Base-by-base conservation (phyloP, 2,797 vertebrate genomes). In the Pteropus rufus region DNA sequence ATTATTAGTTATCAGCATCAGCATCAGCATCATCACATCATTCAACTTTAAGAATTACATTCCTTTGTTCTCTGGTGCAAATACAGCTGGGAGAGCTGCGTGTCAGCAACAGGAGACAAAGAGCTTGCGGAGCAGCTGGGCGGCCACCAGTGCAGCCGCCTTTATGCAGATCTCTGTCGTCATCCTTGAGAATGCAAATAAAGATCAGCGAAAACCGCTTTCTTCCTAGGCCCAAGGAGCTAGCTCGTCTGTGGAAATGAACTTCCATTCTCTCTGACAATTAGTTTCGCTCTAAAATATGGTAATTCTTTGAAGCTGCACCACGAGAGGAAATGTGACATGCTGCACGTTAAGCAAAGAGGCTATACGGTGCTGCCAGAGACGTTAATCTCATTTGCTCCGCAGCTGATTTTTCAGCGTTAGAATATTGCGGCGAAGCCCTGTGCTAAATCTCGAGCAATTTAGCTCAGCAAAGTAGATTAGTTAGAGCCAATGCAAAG, bases 261-360 rank as follows among this genome's bases (percentile, higher is more conserved):
- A 96, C 73, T 92, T 96, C 82, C 89, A 90, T 97, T 98, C 95
- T 98, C 83, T 93, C 18, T 69, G 95, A 96, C 96, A 97, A 98
- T 98, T 94, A 97, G 93, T 98, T 98, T 96, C 95, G 93, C 91
- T 96, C 87, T 90, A 62, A 98, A 96, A 98, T 97, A 98, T 64
- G 95, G 94, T 97, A 95, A 96, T 80, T 95, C 86, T 96, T 96
- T 96, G 96, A 98, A 97, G 77, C 10, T 0, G 15, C 93, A 96
- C 67, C 67, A 86, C 15, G 72, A 94, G 67, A 94, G 95, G 97
- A 96, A 96, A 98, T 88, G 49, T 39, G 56, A 72, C 1, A 0
- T 7, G 94, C 94, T 96, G 85, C 90, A 10, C 16, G 19, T 81
- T 93, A 79, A 97, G 70, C 81, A 91, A 93, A 93, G 85, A 56